A percentile compares a stretch with the other conserved stretches of the same genome.
Evolutionary conservation across 2,113 vertebrate species (phyloP).

Genomic region (Perognathus longimembris): DNA sequence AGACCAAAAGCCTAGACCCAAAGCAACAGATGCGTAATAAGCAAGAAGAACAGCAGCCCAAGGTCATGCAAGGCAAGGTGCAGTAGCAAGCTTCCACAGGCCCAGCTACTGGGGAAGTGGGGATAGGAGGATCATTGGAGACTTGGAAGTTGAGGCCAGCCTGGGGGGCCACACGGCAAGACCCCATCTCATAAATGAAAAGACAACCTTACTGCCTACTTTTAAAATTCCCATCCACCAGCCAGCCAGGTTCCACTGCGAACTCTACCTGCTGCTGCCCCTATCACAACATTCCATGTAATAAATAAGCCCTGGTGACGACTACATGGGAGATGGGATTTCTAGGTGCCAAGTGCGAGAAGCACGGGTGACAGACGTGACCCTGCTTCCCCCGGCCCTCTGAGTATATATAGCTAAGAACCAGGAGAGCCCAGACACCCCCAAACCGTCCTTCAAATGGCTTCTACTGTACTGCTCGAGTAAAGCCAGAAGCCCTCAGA

Average conservation of each 20-base stretch:
- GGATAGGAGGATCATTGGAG: not conserved
- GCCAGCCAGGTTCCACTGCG: not conserved
- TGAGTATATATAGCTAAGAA: not conserved
- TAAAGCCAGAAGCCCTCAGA: fast-evolving
- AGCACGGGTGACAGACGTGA: no score
- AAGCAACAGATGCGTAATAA: not conserved
- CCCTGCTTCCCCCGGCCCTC: not conserved
- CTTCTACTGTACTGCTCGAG: not conserved
- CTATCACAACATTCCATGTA: fast-evolving
- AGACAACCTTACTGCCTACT: no score
- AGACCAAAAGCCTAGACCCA: not conserved
- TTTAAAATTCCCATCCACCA: not conserved
- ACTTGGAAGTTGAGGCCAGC: not conserved
- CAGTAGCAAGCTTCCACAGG: not conserved
- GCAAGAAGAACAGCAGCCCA: not conserved
- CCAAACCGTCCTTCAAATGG: not conserved
- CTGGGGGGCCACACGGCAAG: not conserved
- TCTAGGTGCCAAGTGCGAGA: not conserved
- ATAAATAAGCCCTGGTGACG: no score
- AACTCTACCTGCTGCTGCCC: not conserved
- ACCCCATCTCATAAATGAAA: not conserved
- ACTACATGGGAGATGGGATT: not conserved
- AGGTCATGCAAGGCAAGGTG: not conserved
- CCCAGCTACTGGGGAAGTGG: not conserved
- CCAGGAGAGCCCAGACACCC: not conserved